phyloP scores from a whole-genome alignment of 2,113 vertebrate genomes.

The Oreochromis niloticus region DNA sequence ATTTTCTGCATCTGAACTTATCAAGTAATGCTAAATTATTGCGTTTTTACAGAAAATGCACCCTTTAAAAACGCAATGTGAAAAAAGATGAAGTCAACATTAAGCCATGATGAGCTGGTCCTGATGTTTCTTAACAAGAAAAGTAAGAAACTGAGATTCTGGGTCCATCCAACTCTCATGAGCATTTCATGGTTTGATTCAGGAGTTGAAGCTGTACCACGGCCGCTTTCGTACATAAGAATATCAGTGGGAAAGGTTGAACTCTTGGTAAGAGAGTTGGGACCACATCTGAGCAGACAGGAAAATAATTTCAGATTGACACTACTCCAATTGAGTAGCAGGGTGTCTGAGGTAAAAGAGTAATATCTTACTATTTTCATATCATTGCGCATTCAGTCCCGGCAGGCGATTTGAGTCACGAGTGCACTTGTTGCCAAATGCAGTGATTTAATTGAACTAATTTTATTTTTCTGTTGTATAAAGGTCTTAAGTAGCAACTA shows the following conservation, averaged over 20 bases:
- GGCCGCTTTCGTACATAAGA: background rate
- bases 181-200: background rate
- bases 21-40: background rate
- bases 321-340: background rate
- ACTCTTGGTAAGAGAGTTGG: background rate
- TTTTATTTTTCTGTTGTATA: background rate
- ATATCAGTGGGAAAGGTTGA: background rate
- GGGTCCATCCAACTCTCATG: background rate
- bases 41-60: rapidly evolving
- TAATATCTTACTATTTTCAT: background rate
- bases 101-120: background rate
- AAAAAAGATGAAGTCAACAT: background rate
- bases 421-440: background rate
- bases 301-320: background rate
- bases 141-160: background rate
- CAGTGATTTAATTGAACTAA: background rate
- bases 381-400: background rate
- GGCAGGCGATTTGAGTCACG: background rate
- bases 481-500: background rate
- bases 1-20: background rate
- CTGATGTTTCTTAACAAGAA: background rate
- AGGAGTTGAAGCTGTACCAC: background rate
- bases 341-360: background rate
- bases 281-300: background rate
- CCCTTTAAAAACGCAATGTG: background rate